Base-by-base conservation (phyloP, 2,797 vertebrate genomes). In the Gobionotothen gibberifrons region DNA sequence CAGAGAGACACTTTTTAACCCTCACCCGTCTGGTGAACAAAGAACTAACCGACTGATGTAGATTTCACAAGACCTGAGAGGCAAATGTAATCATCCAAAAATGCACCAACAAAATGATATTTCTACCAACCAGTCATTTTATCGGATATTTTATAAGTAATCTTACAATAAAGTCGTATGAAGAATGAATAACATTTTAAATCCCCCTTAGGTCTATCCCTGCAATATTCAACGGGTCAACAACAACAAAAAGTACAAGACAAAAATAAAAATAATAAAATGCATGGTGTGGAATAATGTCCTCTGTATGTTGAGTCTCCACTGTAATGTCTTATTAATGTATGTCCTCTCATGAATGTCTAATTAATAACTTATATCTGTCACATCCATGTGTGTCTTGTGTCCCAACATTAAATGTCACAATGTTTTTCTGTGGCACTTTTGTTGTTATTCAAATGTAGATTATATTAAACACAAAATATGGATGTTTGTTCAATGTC, bases 271-370 rank as follows among this genome's bases (percentile, higher is more conserved):
- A 6, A 36, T 36, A 36, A 36, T 36, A 36, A 81, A 82, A 80
- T 83, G 81, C 76, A 69, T 17, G 26, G 63, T 63, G 44, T 21
- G 74, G 78, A 79, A 78, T 75, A 82, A 70, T 79, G 73, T 82
- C 74, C 64, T 79, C 70, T 29, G 66, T 73, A 65, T 59, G 22
- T 82, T 74, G 87, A 83, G 74, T 69, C 82, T 76, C 86, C 82
- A 73, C 90, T 73, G 90, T 88, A 88, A 90, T 90, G 74, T 61
- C 84, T 90, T 90, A 92, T 92, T 91, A 90, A 89, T 87, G 89
- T 84, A 87, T 86, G 85, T 82, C 88, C 84, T 48, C 75, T 69
- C 75, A 75, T 86, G 91, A 90, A 87, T 85, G 84, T 84, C 83
- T 74, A 70, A 84, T 91, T 83, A 84, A 89, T 87, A 84, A 91